Percentiles rank a stretch among this genome's conserved stretches.
Evolutionary conservation across 2,797 vertebrate genomes (phyloP).

Genomic region (Bovichtus diacanthus): DNA sequence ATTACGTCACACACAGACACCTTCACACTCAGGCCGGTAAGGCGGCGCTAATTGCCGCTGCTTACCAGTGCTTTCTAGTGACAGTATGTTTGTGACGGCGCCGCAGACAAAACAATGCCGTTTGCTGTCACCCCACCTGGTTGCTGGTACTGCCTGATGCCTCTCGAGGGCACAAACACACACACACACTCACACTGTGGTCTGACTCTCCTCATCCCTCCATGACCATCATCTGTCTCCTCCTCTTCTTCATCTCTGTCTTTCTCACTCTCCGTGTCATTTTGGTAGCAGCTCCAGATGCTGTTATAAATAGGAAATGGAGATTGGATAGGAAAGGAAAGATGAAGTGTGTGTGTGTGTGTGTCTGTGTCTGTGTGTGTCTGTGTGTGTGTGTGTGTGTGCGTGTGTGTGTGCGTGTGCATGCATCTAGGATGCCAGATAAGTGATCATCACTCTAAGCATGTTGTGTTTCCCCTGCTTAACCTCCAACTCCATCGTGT

Average conservation of each 20-base stretch:
- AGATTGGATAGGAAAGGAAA: not conserved
- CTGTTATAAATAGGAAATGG: constrained; percentile 51
- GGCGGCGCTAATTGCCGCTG: constrained; percentile 55
- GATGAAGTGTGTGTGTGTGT: constrained; percentile 12
- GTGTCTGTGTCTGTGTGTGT: not conserved
- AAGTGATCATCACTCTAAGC: constrained; percentile 39
- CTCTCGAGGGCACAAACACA: not conserved
- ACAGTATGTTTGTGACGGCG: constrained; percentile 52
- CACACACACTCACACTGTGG: not conserved
- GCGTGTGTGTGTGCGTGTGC: constrained; percentile 21
- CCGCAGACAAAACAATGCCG: constrained; percentile 43
- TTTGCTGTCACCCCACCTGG: constrained; percentile 62
- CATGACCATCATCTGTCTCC: constrained; percentile 14
- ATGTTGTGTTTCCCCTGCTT: constrained; percentile 53
- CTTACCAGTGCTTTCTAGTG: constrained; percentile 54
- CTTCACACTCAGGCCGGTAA: constrained; percentile 24
- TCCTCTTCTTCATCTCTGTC: constrained; percentile 3
- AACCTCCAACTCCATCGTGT: constrained; percentile 48
- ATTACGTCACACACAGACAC: not conserved
- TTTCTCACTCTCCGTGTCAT: not conserved
- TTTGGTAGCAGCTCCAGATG: constrained; percentile 40
- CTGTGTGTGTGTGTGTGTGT: constrained; percentile 10
- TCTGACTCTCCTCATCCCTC: constrained; percentile 22
- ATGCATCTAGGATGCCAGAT: constrained; percentile 22
- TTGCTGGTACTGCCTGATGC: constrained; percentile 31